Percentiles rank a stretch among this genome's conserved stretches.
These are phyloP conservation scores for Nephrotoma guestfalica DNA, from an alignment of 2,888 invertebrate species.

Conservation along the genomic window DNA sequence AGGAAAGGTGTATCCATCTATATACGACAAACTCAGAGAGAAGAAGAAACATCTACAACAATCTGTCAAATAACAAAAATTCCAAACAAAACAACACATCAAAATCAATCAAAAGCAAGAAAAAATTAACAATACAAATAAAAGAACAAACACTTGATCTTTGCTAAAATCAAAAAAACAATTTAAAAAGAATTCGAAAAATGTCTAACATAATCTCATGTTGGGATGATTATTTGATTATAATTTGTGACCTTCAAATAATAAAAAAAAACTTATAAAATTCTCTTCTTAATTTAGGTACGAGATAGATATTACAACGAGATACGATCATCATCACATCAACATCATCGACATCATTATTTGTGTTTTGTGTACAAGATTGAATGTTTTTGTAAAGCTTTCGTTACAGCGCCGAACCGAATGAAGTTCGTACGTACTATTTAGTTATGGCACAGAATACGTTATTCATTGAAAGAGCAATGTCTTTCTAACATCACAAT, in stretches of 20 bases:
- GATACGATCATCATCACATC: neutral
- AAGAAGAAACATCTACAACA: neutral
- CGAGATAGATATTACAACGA: neutral
- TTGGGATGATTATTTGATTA: neutral
- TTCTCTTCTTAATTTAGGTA: neutral
- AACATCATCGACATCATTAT: neutral
- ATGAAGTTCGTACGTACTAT: neutral
- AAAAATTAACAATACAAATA: neutral
- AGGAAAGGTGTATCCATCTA: neutral
- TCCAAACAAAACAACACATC: neutral
- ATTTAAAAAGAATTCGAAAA: neutral
- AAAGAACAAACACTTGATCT: neutral
- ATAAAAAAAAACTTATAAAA: neutral
- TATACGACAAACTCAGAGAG: neutral
- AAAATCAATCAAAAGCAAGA: neutral
- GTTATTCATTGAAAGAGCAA: neutral
- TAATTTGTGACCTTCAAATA: neutral
- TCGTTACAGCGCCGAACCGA: neutral
- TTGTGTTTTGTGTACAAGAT: neutral
- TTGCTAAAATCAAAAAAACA: neutral
- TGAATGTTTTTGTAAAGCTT: neutral
- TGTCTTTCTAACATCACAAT: neutral
- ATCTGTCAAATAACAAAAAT: neutral
- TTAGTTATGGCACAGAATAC: neutral
- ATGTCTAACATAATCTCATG: neutral